Evolutionary conservation across 23 tunicate genomes (phyloP).

Genomic region (Clavelina lepadiformis): DNA sequence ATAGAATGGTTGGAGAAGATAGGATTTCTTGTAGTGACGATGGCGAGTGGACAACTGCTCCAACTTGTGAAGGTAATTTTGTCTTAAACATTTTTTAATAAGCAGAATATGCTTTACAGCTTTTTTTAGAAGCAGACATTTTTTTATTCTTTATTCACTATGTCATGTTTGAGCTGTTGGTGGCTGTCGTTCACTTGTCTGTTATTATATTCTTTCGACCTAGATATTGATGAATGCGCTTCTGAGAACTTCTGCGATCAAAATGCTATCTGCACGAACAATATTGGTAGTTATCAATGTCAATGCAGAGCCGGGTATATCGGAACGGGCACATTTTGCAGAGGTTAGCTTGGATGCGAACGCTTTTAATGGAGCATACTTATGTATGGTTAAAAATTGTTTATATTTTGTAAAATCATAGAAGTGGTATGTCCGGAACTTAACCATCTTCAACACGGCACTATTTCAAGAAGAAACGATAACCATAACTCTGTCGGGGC

Average conservation of each 20-base stretch:
- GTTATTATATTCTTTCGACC: too few species aligned
- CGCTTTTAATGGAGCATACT: too few species aligned
- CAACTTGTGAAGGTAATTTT: slow-evolving; percentile 39
- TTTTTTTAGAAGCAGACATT: too few species aligned
- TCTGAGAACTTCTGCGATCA: neutral
- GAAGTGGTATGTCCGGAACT: slow-evolving; percentile 7
- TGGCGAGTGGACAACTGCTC: slow-evolving; percentile 42
- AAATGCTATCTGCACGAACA: slow-evolving; percentile 7
- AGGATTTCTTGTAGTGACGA: slow-evolving; percentile 22
- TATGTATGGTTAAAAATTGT: too few species aligned
- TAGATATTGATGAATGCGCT: slow-evolving; percentile 44
- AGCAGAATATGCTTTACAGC: too few species aligned
- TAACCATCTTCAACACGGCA: slow-evolving; percentile 1
- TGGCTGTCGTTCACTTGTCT: too few species aligned
- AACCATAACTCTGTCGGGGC: neutral
- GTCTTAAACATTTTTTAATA: too few species aligned
- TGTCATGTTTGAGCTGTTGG: too few species aligned
- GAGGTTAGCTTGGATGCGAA: too few species aligned
- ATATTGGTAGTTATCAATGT: slow-evolving; percentile 5
- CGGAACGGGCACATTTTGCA: slow-evolving; percentile 11
- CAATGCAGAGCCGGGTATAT: neutral
- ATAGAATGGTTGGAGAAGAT: slow-evolving; percentile 19
- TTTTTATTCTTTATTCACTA: too few species aligned
- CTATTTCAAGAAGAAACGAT: neutral
- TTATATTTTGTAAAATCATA: too few species aligned